phyloP scores from a whole-genome alignment of 35 echinoderm and acorn worm genomes.

The Ptychodera flava region DNA sequence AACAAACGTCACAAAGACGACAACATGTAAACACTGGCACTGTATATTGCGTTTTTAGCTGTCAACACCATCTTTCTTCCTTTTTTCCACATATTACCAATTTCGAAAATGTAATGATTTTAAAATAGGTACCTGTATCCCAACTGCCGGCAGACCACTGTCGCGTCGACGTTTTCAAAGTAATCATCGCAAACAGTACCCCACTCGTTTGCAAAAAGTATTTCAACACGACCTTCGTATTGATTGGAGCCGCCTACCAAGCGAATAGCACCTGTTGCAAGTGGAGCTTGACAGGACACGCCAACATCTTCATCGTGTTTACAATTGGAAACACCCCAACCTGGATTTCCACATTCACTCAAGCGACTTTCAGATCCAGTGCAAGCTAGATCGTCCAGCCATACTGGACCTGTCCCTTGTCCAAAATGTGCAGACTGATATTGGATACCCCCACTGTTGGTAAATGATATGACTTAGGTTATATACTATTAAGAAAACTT shows the following conservation, averaged over 20 bases:
- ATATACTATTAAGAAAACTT: no score
- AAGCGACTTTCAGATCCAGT: conserved; percentile 30
- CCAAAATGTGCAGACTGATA: conserved; percentile 27
- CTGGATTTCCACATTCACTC: conserved; percentile 11
- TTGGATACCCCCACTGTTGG: no score
- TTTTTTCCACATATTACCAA: no score
- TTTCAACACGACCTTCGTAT: conserved; percentile 65
- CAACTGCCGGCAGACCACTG: no score
- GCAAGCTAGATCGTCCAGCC: conserved; percentile 40
- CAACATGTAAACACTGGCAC: no score
- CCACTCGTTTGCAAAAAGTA: conserved; percentile 18
- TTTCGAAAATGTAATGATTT: no score
- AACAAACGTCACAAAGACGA: no score
- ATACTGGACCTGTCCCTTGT: conserved; percentile 27
- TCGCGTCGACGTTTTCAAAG: neutral
- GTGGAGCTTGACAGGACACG: conserved; percentile 40
- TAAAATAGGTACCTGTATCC: no score
- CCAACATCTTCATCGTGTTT: conserved; percentile 52
- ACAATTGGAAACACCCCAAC: conserved; percentile 45
- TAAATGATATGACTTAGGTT: no score
- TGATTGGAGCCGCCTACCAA: conserved; percentile 65
- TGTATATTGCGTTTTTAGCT: no score
- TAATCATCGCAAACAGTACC: conserved; percentile 28
- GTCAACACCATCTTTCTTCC: no score
- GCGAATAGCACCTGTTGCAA: no score